These are phyloP conservation scores for Lordiphosa stackelbergi DNA, from an alignment of 1,140 invertebrate genomes.

Conservation along the genomic window DNA sequence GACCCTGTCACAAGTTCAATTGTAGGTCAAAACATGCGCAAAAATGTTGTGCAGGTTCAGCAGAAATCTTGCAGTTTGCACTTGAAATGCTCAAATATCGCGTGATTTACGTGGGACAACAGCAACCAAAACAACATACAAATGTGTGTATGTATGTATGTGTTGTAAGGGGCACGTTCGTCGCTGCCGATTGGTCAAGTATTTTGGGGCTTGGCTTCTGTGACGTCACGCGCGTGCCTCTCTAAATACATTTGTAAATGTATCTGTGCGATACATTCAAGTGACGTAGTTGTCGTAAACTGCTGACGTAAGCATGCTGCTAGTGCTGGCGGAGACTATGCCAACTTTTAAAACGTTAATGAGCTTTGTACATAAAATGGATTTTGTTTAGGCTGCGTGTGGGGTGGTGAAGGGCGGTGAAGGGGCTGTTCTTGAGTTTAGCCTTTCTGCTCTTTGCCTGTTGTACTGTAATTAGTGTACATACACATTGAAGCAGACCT, in stretches of 20 bases:
- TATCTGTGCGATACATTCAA: slow-evolving; percentile 43
- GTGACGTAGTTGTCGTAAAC: slow-evolving; percentile 34
- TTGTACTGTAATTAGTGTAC: slow-evolving; percentile 26
- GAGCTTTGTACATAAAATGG: slow-evolving; percentile 52
- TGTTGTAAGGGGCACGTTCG: slow-evolving; percentile 45
- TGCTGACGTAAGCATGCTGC: slow-evolving; percentile 37
- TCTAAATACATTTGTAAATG: slow-evolving; percentile 22
- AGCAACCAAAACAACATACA: slow-evolving; percentile 32
- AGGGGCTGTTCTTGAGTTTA: slow-evolving; percentile 17
- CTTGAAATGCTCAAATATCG: slow-evolving; percentile 56
- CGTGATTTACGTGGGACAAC: slow-evolving; percentile 55
- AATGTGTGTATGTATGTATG: not conserved
- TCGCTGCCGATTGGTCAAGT: slow-evolving; percentile 52
- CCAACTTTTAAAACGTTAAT: slow-evolving; percentile 35
- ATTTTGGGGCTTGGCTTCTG: slow-evolving; percentile 67
- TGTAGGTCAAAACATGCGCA: slow-evolving; percentile 52
- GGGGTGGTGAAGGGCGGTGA: not conserved
- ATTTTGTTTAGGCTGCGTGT: no score
- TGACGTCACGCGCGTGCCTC: slow-evolving; percentile 57
- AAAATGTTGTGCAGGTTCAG: slow-evolving; percentile 41
- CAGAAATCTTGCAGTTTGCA: slow-evolving; percentile 47
- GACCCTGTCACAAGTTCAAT: slow-evolving; percentile 61
- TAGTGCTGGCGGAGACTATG: slow-evolving; percentile 20
- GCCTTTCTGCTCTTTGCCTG: slow-evolving; percentile 10
- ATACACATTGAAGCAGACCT: slow-evolving; percentile 1